Base-by-base conservation (phyloP, 1,140 invertebrate genomes). In the Drosophila simulans region DNA sequence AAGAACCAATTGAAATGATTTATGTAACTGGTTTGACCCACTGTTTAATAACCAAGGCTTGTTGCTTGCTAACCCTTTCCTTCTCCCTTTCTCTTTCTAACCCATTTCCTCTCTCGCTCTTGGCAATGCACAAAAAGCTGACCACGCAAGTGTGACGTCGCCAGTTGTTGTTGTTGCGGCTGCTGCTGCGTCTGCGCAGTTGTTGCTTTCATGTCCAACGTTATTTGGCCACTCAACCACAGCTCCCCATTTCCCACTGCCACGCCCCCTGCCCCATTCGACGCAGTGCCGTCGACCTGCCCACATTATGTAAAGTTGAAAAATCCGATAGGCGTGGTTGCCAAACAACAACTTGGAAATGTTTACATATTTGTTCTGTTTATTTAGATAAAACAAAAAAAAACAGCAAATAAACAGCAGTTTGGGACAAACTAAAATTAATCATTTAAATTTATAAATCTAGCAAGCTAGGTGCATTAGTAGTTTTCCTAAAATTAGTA, bases 91-190 rank as follows among this genome's bases (percentile, higher is more conserved):
- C 40, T 48, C 31, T 25, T 45, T 48, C 42, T 34, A 17, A 65
- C 45, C 42, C 35, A 31, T 11, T 34, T 4, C 5, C 27, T 17
- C 13, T 25, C 40, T 37, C 39, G 17, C 59, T 42, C 53, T 35
- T 57, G 46, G 39, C 45, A 74, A 78, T 68, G 51, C 48, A 66
- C 59, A 56, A 70, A 83, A 77, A 59, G 76, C 84, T 89, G 69
- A 71, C 83, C 77, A 88, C 76, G 84, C 83, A 88, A 89, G 66
- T 88, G 84, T 88, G 84, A 88, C 83, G 80, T 82, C 52, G 71
- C 58, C 57, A 53, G 62, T 59, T 57, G 63, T 55, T 58, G 35
- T 43, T 71, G 72, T 43, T 51, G 46, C 8, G 43, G 20, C 39
- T 79, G 49, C 13, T 42, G 17, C n/a, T 64, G 62, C 42, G 40